A percentile compares a stretch with the other conserved stretches of the same genome.
phyloP scores from a whole-genome alignment of 2,113 vertebrate species.

The Mola mola region DNA sequence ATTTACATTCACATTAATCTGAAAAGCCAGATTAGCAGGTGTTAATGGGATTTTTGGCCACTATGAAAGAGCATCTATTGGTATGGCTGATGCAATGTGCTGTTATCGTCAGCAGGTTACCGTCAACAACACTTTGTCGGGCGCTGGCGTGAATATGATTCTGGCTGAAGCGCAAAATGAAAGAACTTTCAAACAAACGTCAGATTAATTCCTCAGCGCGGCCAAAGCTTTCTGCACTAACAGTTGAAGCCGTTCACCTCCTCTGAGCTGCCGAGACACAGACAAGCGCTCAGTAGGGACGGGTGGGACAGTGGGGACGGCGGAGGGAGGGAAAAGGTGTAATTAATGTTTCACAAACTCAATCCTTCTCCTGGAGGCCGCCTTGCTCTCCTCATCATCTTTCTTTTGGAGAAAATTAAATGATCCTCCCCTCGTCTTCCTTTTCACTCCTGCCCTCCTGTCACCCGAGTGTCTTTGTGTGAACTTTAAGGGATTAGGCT shows the following conservation, averaged over 20 bases:
- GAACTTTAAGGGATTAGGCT: constrained; percentile 77
- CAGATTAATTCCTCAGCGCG: constrained; percentile 46
- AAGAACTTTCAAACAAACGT: too few relatives aligned
- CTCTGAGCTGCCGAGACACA: constrained; percentile 47
- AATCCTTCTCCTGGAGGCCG: constrained; percentile 40
- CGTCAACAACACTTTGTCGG: too few relatives aligned
- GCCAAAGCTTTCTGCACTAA: constrained; percentile 43
- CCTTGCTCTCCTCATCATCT: constrained; percentile 40
- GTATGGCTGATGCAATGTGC: too few relatives aligned
- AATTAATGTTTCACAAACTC: constrained; percentile 80
- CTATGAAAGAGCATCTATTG: too few relatives aligned
- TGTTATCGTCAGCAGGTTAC: too few relatives aligned
- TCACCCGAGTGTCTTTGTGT: constrained; percentile 70
- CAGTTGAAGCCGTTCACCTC: constrained; percentile 50
- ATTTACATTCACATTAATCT: too few relatives aligned
- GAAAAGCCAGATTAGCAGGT: too few relatives aligned
- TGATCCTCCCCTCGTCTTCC: constrained; percentile 65
- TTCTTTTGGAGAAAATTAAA: constrained; percentile 69
- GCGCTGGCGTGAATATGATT: too few relatives aligned
- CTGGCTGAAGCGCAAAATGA: too few relatives aligned
- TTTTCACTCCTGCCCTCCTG: constrained; percentile 68
- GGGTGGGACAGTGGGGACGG: constrained; percentile 37
- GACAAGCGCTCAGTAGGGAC: constrained; percentile 53
- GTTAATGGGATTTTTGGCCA: too few relatives aligned
- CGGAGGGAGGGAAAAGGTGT: constrained; percentile 49